These are phyloP conservation scores for Probaryconus sp. DNA, from an alignment of 1,140 invertebrate species.

Conservation along the genomic window DNA sequence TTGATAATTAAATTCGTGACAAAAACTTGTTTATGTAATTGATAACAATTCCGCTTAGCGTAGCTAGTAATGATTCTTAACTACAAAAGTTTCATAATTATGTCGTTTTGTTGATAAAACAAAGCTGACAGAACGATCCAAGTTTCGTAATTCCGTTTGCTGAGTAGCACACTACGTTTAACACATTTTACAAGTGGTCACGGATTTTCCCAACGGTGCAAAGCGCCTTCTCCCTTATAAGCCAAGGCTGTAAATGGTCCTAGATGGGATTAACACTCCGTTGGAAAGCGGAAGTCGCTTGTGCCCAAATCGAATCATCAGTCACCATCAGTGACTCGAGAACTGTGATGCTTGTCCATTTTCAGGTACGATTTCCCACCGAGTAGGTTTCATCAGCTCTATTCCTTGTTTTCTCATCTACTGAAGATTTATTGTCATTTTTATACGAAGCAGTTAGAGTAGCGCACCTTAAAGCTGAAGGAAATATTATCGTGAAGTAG, in stretches of 20 bases:
- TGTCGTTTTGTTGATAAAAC: conserved; percentile 11
- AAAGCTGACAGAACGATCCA: conserved; percentile 1
- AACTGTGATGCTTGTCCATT: conserved; percentile 28
- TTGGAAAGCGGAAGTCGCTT: conserved; percentile 42
- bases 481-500: conserved; percentile 9
- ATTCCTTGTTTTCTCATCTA: background rate
- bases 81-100: conserved; percentile 7
- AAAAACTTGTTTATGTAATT: too few relatives aligned
- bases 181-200: conserved; percentile 2
- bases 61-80: background rate
- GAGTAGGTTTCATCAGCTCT: conserved; percentile 3
- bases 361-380: conserved; percentile 1
- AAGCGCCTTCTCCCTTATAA: background rate
- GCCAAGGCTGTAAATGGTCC: conserved; percentile 35
- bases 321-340: conserved; percentile 37
- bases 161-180: conserved; percentile 1
- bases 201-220: background rate
- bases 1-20: too few relatives aligned
- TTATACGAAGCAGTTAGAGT: too few relatives aligned
- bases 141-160: background rate
- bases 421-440: conserved; percentile 11
- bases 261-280: conserved; percentile 39
- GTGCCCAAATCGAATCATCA: conserved; percentile 49
- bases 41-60: conserved; percentile 3
- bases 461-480: too few relatives aligned